Evolutionary conservation across 2,888 invertebrate species (phyloP).

Genomic region (Diplolepis rosae): DNA sequence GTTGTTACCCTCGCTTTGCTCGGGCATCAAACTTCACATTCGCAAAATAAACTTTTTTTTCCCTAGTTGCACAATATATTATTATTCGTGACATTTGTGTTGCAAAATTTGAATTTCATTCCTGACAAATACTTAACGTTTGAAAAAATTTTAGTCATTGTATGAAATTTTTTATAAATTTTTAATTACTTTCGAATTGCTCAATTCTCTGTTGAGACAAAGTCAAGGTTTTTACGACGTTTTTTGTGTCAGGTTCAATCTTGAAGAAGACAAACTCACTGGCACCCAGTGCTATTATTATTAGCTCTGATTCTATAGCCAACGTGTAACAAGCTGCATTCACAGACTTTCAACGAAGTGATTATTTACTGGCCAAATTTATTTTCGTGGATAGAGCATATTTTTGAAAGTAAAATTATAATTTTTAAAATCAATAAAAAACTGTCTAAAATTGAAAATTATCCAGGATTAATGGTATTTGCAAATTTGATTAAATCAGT

Average conservation of each 20-base stretch:
- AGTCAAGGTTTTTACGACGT: constrained; percentile 11
- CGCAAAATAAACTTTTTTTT: too few relatives aligned
- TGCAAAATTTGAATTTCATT: too few relatives aligned
- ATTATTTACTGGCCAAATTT: neutral
- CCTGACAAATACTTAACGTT: too few relatives aligned
- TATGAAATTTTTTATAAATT: too few relatives aligned
- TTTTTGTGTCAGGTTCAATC: constrained; percentile 11
- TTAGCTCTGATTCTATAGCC: constrained; percentile 4
- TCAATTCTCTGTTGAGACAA: neutral
- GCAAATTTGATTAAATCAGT: too few relatives aligned
- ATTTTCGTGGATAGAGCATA: neutral
- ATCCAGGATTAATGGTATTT: neutral
- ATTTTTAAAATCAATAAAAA: neutral
- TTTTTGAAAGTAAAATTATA: neutral
- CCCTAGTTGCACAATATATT: too few relatives aligned
- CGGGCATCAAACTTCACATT: too few relatives aligned
- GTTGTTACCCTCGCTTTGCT: too few relatives aligned
- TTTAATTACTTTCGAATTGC: too few relatives aligned
- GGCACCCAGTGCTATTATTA: constrained; percentile 3
- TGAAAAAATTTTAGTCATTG: too few relatives aligned
- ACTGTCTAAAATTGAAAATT: neutral
- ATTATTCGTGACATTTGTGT: too few relatives aligned
- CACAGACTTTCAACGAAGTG: neutral
- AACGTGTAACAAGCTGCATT: neutral
- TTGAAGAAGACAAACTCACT: constrained; percentile 23